phyloP scores from a whole-genome alignment of 2,888 invertebrate species.

The Homarus gammarus region DNA sequence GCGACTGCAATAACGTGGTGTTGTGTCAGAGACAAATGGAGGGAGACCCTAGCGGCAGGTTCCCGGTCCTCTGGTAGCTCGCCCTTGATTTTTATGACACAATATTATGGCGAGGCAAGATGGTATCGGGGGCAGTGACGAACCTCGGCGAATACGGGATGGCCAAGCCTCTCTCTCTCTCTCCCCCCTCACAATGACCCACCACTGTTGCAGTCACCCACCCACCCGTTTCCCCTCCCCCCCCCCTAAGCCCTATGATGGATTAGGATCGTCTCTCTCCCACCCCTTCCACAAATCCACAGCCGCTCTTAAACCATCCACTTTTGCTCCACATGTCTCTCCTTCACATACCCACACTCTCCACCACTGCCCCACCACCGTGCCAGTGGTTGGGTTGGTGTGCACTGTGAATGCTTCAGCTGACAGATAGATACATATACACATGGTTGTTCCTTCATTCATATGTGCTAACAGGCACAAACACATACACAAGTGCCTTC shows the following conservation, averaged over 20 bases:
- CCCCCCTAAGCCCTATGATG: neutral
- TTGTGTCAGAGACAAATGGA: conserved; percentile 28
- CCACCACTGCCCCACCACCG: too few species aligned
- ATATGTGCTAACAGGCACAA: too few species aligned
- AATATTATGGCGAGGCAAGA: conserved; percentile 33
- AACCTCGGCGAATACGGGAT: conserved; percentile 25
- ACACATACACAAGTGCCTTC: too few species aligned
- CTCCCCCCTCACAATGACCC: too few species aligned
- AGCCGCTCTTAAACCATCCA: too few species aligned
- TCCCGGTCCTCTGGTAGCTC: conserved; percentile 3
- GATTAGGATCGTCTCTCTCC: too few species aligned
- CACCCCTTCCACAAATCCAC: neutral
- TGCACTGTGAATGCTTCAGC: too few species aligned
- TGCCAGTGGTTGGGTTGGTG: too few species aligned
- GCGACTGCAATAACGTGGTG: conserved; percentile 5
- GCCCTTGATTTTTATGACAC: conserved; percentile 49
- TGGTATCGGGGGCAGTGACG: conserved; percentile 29
- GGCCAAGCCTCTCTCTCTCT: too few species aligned
- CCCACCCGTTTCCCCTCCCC: neutral
- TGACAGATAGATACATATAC: too few species aligned
- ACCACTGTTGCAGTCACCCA: neutral
- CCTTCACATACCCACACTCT: neutral
- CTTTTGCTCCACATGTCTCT: too few species aligned
- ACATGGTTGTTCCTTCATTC: too few species aligned
- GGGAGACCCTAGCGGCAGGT: neutral